Base-by-base conservation (phyloP, 37 sponge, comb jelly and placozoan genomes). In the Bolinopsis microptera region DNA sequence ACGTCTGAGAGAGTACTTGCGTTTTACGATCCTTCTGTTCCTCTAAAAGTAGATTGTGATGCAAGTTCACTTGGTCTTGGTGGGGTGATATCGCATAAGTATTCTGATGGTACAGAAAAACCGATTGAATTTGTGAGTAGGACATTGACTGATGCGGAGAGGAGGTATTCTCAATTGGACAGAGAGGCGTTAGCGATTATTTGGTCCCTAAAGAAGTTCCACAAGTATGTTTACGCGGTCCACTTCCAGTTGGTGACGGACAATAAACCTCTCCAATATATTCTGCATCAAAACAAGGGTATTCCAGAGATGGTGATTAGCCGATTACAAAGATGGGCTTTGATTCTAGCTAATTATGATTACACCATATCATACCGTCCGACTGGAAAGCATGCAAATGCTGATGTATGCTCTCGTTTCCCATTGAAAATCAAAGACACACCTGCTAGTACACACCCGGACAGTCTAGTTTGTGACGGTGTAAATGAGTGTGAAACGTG, bases 71-170 rank as follows among this genome's bases (percentile, higher is more conserved):
- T 93, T 69, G 95, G 95, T 93, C 36, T 94, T 40, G 95, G 95
- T 22, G 95, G 92, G 22, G 93, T 94, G 21, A 32, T 94, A 21
- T 93, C 95, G 24, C 96, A 96, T 72, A 83, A 76, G 36, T 36
- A 82, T 31, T 39, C 35, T 25, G 76, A 95, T 86, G 93, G 94
- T 0, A 28, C 27, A 18, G 95, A 94, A 30, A 80, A 75, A 25
- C 95, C 95, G 9, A 76, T 96, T 0, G 94, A 95, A 2, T 94
- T 75, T 68, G 94, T 95, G 2, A 95, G 94, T 0, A 94, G 96
- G 16, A 95, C 82, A 0, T 69, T 96, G 38, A 26, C 94, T 5
- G 22, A 32, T 1, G 31, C 69, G 1, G 96, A 96, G 69, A 22
- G 61, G 0, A 96, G 94, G 0, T 96, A 95, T 32, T 68, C 94